Conservation (phyloP, 2,113 vertebrate species). For the Chaetodon auriga region DNA sequence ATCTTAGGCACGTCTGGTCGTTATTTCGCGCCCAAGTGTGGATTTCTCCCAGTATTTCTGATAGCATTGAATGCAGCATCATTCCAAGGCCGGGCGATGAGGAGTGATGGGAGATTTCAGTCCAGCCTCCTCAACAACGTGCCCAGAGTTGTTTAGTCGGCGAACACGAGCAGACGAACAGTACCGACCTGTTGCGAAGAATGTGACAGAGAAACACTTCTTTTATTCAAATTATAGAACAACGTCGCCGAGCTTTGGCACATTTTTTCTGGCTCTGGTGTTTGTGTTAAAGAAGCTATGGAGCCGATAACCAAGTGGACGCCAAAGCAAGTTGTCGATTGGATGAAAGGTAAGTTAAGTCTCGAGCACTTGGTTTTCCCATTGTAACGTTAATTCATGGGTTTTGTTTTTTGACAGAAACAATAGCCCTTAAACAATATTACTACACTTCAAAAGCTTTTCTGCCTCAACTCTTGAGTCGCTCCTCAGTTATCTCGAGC, state of each 20-base stretch:
- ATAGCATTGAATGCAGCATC: constrained; percentile 46
- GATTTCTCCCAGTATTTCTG: not conserved
- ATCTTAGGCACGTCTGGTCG: rapidly evolving
- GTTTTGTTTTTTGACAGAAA: not conserved
- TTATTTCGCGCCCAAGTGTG: not conserved
- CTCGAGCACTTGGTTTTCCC: not conserved
- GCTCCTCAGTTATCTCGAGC: constrained; percentile 28
- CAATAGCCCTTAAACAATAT: rapidly evolving
- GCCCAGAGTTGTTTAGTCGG: constrained; percentile 50
- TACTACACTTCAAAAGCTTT: not conserved
- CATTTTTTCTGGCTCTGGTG: not conserved
- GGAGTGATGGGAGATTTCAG: constrained; percentile 50
- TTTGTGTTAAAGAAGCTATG: constrained; percentile 69
- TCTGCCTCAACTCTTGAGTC: not conserved
- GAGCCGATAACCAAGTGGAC: constrained; percentile 88
- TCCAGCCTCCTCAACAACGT: constrained; percentile 56
- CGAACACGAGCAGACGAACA: constrained; percentile 33
- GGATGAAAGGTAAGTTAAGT: constrained; percentile 85
- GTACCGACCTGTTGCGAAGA: constrained; percentile 29
- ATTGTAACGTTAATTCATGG: not conserved
- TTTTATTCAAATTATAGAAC: not conserved
- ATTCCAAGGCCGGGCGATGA: constrained; percentile 10
- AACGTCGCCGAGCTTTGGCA: not conserved
- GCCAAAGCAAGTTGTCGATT: constrained; percentile 86
- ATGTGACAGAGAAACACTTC: constrained; percentile 43